A percentile compares a stretch with the other conserved stretches of the same genome.
These are phyloP conservation scores for Ellobius talpinus DNA, from an alignment of 2,113 vertebrate species.

Conservation along the genomic window DNA sequence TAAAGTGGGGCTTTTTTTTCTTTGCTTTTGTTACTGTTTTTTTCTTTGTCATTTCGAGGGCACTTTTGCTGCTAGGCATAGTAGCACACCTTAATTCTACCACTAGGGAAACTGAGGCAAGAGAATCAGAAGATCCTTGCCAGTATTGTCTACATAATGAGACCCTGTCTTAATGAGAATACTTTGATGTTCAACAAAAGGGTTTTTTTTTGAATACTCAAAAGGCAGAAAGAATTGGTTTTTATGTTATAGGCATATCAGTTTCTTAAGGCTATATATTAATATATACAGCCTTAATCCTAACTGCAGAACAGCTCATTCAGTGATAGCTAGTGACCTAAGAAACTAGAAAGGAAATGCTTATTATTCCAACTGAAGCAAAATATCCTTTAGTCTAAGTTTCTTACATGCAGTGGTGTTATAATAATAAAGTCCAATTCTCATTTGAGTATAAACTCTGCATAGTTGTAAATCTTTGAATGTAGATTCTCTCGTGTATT, in stretches of 20 bases:
- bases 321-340: background rate
- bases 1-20: background rate
- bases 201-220: background rate
- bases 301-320: background rate
- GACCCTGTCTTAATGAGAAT: background rate
- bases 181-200: slow-evolving; percentile 8
- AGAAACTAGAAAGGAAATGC: background rate
- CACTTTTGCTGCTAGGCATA: slow-evolving; percentile 23
- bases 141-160: background rate
- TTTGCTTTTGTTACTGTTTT: background rate
- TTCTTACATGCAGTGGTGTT: background rate
- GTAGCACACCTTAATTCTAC: background rate
- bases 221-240: slow-evolving; percentile 22
- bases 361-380: background rate
- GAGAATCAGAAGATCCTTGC: background rate
- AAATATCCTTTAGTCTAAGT: background rate
- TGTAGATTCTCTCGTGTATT: background rate
- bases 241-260: background rate
- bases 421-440: background rate
- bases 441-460: slow-evolving; percentile 20
- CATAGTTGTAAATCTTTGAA: slow-evolving; percentile 16
- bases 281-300: slow-evolving; percentile 27
- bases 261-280: background rate
- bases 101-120: background rate
- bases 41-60: slow-evolving; percentile 20